Evolutionary conservation across 2,888 invertebrate species (phyloP).

Genomic region (Phengaris alcon): DNA sequence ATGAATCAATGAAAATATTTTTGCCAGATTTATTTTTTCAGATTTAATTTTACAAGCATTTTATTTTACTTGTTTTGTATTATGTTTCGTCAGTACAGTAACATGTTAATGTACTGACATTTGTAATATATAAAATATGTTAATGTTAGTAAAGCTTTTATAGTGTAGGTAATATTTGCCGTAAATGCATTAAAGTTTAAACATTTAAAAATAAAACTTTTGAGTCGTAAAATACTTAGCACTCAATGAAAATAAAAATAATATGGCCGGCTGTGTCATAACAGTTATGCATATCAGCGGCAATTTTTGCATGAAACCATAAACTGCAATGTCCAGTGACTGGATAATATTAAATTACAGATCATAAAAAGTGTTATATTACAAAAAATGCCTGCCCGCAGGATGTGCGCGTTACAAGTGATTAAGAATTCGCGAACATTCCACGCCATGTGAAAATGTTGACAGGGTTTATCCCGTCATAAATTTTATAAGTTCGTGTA

Average conservation of each 20-base stretch:
- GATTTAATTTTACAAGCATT: neutral
- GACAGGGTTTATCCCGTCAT: neutral
- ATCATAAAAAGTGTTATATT: constrained; percentile 58
- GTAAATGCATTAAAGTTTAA: neutral
- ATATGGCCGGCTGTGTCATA: neutral
- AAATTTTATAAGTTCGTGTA: constrained; percentile 1
- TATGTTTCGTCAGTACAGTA: neutral
- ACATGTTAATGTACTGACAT: no score
- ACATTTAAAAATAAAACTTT: neutral
- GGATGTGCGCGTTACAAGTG: constrained; percentile 26
- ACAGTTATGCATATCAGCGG: constrained; percentile 32
- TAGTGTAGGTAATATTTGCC: neutral
- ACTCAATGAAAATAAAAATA: neutral
- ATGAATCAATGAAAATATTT: constrained; percentile 23
- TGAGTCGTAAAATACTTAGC: neutral
- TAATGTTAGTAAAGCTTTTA: no score
- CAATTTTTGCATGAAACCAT: constrained; percentile 49
- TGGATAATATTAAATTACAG: constrained; percentile 67
- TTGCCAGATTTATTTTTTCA: constrained; percentile 16
- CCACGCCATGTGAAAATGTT: neutral
- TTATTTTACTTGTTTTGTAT: neutral
- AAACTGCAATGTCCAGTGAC: constrained; percentile 58
- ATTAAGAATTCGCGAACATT: constrained; percentile 3
- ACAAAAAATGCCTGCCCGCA: constrained; percentile 30
- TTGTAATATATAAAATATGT: no score